phyloP scores from a whole-genome alignment of 2,888 invertebrate species.

The Elegia similella region DNA sequence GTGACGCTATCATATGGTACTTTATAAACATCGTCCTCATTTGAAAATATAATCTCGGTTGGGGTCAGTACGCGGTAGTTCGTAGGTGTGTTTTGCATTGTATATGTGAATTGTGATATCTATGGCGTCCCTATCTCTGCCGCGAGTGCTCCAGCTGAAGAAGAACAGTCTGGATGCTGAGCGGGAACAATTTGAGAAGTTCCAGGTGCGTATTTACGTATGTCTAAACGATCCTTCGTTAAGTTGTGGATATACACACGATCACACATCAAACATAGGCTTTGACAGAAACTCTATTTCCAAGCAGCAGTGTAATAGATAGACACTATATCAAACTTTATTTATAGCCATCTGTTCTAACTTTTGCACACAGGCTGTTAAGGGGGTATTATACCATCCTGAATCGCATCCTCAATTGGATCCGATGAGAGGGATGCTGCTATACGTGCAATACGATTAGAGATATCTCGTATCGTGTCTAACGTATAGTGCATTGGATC shows the following conservation, averaged over 20 bases:
- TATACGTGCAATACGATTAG: too few species aligned
- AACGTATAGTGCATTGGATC: too few species aligned
- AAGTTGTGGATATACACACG: not conserved
- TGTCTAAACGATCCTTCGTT: not conserved
- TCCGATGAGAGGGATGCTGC: too few species aligned
- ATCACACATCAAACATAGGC: too few species aligned
- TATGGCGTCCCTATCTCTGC: constrained; percentile 89
- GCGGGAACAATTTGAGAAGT: constrained; percentile 91
- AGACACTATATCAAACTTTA: too few species aligned
- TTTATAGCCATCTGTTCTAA: too few species aligned
- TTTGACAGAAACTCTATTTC: too few species aligned
- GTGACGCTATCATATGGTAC: not conserved
- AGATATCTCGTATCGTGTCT: too few species aligned
- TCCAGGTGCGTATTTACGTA: constrained; percentile 81
- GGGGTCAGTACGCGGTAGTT: constrained; percentile 29
- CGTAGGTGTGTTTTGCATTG: constrained; percentile 50
- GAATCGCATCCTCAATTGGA: too few species aligned
- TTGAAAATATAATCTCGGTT: constrained; percentile 31
- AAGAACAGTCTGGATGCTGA: constrained; percentile 90
- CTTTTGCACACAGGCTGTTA: too few species aligned
- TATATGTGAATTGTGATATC: constrained; percentile 41
- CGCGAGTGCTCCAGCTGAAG: constrained; percentile 86
- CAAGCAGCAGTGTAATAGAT: too few species aligned
- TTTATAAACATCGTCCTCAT: constrained; percentile 24
- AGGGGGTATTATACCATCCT: too few species aligned